Conservation (phyloP, 2,888 invertebrate genomes). For the Leucania comma region DNA sequence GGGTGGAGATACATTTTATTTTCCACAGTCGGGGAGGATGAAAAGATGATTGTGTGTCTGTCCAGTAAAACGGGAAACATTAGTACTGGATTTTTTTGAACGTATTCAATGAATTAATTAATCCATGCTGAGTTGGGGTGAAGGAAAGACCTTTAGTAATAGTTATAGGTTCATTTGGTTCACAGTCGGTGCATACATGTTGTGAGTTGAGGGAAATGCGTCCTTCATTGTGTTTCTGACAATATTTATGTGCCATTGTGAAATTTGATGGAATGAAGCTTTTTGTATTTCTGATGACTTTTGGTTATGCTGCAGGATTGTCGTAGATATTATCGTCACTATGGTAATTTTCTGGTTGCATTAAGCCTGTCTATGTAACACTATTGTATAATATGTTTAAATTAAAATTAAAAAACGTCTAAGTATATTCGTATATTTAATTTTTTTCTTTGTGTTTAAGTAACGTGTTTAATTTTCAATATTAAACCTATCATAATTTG, state of each 20-base stretch:
- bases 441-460: background rate
- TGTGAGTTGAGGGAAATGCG: conserved; percentile 31
- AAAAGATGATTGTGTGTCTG: conserved; percentile 57
- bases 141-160: conserved; percentile 12
- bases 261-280: conserved; percentile 8
- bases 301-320: background rate
- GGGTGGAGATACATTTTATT: conserved; percentile 63
- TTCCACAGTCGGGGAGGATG: conserved; percentile 59
- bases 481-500: no score
- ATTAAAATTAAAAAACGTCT: no score
- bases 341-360: no score
- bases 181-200: conserved; percentile 16
- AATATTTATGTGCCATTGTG: conserved; percentile 39
- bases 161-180: conserved; percentile 11
- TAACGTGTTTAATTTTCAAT: no score
- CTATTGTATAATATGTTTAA: no score
- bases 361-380: no score
- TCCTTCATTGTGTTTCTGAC: conserved; percentile 46
- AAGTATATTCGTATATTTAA: no score
- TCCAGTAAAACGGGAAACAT: conserved; percentile 56
- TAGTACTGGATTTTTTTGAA: conserved; percentile 58
- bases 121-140: conserved; percentile 46
- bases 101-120: conserved; percentile 61
- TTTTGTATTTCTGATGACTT: background rate
- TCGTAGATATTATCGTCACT: background rate